phyloP scores from a whole-genome alignment of 2,797 vertebrate species.

The Fundulus diaphanus region DNA sequence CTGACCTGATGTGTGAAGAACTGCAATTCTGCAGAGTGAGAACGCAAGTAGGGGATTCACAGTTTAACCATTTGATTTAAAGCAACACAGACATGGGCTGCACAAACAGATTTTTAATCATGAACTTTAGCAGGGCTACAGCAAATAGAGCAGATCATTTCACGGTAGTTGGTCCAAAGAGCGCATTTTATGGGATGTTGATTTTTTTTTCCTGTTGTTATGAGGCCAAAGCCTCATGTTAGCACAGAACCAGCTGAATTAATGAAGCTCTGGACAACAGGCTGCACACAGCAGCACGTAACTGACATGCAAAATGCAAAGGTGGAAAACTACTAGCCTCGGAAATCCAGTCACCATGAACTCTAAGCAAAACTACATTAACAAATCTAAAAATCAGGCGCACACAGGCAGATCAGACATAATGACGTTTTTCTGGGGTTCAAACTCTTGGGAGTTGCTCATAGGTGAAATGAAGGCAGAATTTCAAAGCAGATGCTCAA shows the following conservation, averaged over 20 bases:
- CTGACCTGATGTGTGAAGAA: no score
- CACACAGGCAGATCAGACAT: no score
- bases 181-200: not conserved
- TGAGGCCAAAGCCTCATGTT: not conserved
- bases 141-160: not conserved
- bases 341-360: no score
- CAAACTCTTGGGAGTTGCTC: not conserved
- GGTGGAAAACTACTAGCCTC: not conserved
- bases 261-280: not conserved
- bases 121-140: not conserved
- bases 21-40: no score
- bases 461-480: not conserved
- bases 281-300: not conserved
- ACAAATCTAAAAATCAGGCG: not conserved
- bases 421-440: not conserved
- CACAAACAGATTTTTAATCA: no score
- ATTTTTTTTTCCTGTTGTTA: not conserved
- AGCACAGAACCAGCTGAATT: not conserved
- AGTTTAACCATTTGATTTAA: no score
- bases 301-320: no score
- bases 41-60: no score
- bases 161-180: not conserved
- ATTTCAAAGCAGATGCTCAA: not conserved
- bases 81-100: no score
- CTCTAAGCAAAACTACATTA: not conserved